Evolutionary conservation across 2,888 invertebrate species (phyloP), one percentile per base, ranked within the genome.

Genomic region (Dicycla oo): DNA sequence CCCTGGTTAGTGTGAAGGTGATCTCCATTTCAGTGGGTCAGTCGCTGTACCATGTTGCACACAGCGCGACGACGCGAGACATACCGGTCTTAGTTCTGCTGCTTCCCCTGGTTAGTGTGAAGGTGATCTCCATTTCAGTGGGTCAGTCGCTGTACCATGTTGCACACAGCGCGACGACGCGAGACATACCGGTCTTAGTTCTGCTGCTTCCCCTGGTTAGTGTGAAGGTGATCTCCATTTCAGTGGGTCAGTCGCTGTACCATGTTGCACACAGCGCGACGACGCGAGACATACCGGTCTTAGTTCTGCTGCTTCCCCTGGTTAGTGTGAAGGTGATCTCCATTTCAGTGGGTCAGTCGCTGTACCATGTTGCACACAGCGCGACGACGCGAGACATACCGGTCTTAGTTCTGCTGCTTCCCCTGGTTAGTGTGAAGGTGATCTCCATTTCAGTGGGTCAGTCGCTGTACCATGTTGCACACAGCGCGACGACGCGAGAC

Each of bases 21-120:
- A 76, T 81, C 63, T 81, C 58, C 54, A 69, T 80, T 71, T 66
- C 78, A 72, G 54, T 65, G 49, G 73, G 66, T 78, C 67, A 79
- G n/a, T n/a, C n/a, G n/a, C n/a, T n/a, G n/a, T n/a, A 47, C 23
- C 13, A 56, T 18, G 20, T 47, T 20, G 40, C 23, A 47, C 1
- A 6, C 5, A 73, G 43, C 7, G 26, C 18, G 13, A 40, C 1
- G 8, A 18, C 2, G 2, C 8, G 0, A 23, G 3, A 30, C 7
- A 40, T n/a, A 13, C 8, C 10, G 4, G 2, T 6, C 2, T 20
- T 34, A 26, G 43, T 10, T 63, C 49, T 77, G 26, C 69, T 75
- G 47, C 10, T 3, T 65, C 38, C 18, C 0, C 47, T 47, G 30
- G 20, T 40, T 18, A 26, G 51, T 75, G 30, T 23, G 54, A 51